Conservation (phyloP, 2,888 invertebrate genomes). For the Cerceris ruficornis region DNA sequence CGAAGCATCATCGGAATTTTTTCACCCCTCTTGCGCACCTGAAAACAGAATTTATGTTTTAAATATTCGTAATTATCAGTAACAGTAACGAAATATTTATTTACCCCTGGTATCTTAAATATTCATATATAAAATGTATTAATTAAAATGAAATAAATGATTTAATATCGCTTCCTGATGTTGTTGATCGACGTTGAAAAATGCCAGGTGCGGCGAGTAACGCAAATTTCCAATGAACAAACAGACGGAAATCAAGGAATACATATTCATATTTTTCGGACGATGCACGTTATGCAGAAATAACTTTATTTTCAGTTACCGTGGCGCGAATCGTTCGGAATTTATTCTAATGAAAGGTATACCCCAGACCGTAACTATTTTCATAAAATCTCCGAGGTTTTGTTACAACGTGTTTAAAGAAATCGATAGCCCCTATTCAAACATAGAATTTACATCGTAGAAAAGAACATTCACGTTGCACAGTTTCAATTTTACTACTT, state of each 20-base stretch:
- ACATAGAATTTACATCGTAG: neutral
- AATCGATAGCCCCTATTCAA: neutral
- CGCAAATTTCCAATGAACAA: neutral
- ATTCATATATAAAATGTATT: neutral
- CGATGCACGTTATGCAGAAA: neutral
- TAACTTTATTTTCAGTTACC: slow-evolving; percentile 6
- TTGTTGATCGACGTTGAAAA: neutral
- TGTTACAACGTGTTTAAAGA: neutral
- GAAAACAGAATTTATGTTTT: too few species aligned
- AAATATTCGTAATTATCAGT: too few species aligned
- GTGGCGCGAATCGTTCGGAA: neutral
- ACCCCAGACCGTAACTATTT: neutral
- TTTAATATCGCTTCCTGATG: neutral
- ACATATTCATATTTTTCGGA: slow-evolving; percentile 8
- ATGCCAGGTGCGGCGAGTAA: neutral
- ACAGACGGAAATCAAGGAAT: neutral
- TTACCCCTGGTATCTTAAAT: neutral
- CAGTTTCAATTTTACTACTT: neutral
- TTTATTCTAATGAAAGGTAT: slow-evolving; percentile 1
- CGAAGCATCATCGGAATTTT: too few species aligned
- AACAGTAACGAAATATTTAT: neutral
- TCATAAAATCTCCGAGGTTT: neutral
- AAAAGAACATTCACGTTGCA: neutral
- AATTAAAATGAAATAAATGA: neutral
- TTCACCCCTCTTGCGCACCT: too few species aligned